These are phyloP conservation scores for Slavum lentiscoides DNA, from an alignment of 2,888 invertebrate species.

Conservation along the genomic window DNA sequence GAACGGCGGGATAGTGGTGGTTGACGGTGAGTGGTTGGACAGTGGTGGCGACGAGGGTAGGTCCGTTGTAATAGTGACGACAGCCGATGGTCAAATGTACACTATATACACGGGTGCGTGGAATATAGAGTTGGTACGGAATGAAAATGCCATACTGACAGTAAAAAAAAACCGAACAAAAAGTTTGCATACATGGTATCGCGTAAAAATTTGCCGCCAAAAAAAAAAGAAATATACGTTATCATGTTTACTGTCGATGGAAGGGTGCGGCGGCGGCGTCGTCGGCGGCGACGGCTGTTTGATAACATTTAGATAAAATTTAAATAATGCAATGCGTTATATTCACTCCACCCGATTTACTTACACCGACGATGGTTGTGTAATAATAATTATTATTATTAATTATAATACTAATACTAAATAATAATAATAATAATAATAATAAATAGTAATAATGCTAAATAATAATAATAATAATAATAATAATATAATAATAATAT, in stretches of 20 bases:
- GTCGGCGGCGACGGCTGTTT: background rate
- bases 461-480: background rate
- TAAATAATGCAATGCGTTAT: conserved; percentile 14
- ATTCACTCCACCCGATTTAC: background rate
- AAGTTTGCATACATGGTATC: conserved; percentile 19
- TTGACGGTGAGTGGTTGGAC: background rate
- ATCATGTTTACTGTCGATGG: background rate
- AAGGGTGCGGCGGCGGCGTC: background rate
- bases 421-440: no score
- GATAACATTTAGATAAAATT: conserved; percentile 40
- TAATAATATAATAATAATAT: conserved; percentile 13
- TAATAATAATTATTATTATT: background rate
- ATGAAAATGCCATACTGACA: background rate
- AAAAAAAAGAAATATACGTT: conserved; percentile 9
- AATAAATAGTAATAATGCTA: no score
- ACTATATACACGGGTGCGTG: background rate
- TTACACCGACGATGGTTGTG: no score
- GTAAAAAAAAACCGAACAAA: conserved; percentile 8
- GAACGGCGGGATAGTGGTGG: background rate
- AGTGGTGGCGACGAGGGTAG: conserved; percentile 4
- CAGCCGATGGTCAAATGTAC: conserved; percentile 43
- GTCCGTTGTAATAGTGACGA: conserved; percentile 45
- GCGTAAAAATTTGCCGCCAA: conserved; percentile 28
- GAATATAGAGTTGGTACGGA: background rate
- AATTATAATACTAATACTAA: no score